Base-by-base conservation (phyloP, 2,888 invertebrate species). In the Erebia palarica region DNA sequence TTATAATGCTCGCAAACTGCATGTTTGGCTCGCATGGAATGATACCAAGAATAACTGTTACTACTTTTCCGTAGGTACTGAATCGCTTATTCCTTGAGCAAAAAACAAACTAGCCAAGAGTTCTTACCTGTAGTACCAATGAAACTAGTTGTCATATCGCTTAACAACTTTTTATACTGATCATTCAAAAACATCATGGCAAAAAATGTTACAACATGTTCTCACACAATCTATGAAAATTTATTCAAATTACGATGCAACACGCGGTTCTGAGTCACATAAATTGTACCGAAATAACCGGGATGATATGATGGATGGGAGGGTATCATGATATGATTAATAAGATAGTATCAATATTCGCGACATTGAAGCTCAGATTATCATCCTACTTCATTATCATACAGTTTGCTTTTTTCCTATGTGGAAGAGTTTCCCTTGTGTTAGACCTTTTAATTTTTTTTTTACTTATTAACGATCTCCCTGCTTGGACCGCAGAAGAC, bases 301-400 rank as follows among this genome's bases (percentile, higher is more conserved):
- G 68, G 69, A 69, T 51, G 49, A 65, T 64, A 72, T 77, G 76
- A 80, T 74, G 75, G 78, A 79, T 77, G 75, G 75, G 76, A 74
- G 55, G 42, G 53, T 63, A 70, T 75, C 65, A 64, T 68, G 72
- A 73, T 77, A 84, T 85, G 87, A 88, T 87, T 84, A 86, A 89
- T 86, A 78, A 76, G 75, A 70, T 85, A 21, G 16, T n/a, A 89
- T 90, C 89, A 87, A 84, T 89, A 90, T 91, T 89, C 88, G 81
- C 76, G 79, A 78, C 84, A 79, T 79, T 78, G 74, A 72, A 77
- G 81, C 82, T 79, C 83, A 86, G 88, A 89, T 89, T 87, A 86
- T 73, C 53, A 11, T 71, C 67, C 71, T 69, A 67, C 73, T 65
- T 68, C 69, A 18, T 64, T 36, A 36, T 36, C 36, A 36, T 27